A percentile compares a stretch with the other conserved stretches of the same genome.
Evolutionary conservation across 2,113 vertebrate species (phyloP).

Genomic region (Seriola dumerili): DNA sequence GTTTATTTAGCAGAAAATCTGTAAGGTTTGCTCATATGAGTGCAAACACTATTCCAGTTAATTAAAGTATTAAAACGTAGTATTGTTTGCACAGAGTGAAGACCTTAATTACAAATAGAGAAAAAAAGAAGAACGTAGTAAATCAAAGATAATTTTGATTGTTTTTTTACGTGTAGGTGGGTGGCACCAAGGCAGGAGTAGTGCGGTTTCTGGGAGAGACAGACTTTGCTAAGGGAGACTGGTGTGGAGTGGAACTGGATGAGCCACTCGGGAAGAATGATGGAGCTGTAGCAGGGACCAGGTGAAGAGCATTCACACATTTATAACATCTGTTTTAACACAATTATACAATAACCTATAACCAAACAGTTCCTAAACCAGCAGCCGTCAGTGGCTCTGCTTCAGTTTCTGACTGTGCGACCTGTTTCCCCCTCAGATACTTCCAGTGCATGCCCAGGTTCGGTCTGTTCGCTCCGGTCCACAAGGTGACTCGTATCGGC

Average conservation of each 20-base stretch:
- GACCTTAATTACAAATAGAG: too few species aligned
- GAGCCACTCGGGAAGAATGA: slow-evolving; percentile 98
- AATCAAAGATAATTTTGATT: neutral
- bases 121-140: too few species aligned
- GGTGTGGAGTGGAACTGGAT: slow-evolving; percentile 98
- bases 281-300: slow-evolving; percentile 95
- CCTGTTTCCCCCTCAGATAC: slow-evolving; percentile 84
- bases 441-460: slow-evolving; percentile 97
- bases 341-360: neutral
- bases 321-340: neutral
- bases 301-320: slow-evolving; percentile 75
- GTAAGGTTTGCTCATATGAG: too few species aligned
- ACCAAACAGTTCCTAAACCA: neutral
- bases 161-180: slow-evolving; percentile 84
- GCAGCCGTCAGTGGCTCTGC: neutral
- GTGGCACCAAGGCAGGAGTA: slow-evolving; percentile 95
- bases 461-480: slow-evolving; percentile 95
- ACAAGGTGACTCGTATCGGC: slow-evolving; percentile 97
- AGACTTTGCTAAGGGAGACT: slow-evolving; percentile 97
- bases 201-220: slow-evolving; percentile 97
- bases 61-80: too few species aligned
- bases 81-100: too few species aligned
- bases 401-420: neutral
- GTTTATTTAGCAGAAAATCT: too few species aligned
- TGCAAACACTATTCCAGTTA: too few species aligned